Conservation (phyloP, 2,888 invertebrate species). For the Phorcus lineatus region DNA sequence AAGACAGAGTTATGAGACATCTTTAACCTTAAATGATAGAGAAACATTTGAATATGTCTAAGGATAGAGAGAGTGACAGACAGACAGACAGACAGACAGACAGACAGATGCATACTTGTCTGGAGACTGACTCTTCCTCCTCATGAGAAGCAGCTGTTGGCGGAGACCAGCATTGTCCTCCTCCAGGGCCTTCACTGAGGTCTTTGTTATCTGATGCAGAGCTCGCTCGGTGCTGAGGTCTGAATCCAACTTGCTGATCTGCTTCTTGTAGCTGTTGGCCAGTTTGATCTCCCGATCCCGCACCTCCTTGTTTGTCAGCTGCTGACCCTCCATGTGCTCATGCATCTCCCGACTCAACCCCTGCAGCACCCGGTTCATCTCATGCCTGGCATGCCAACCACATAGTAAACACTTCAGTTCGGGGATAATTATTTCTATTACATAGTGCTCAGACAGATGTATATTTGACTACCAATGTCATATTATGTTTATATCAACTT, state of each 20-base stretch:
- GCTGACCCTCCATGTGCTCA: constrained; percentile 58
- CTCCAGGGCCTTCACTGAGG: constrained; percentile 63
- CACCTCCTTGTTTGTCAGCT: constrained; percentile 37
- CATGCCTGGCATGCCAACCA: constrained; percentile 49
- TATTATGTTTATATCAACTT: too few relatives aligned
- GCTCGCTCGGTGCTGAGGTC: constrained; percentile 68
- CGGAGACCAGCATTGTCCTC: constrained; percentile 68
- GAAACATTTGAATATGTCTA: too few relatives aligned
- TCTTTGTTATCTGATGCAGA: constrained; percentile 68
- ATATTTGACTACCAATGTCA: too few relatives aligned
- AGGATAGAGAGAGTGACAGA: too few relatives aligned
- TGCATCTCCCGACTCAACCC: constrained; percentile 65
- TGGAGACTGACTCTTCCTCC: constrained; percentile 46
- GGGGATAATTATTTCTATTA: background rate
- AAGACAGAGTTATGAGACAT: too few relatives aligned
- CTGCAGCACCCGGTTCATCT: constrained; percentile 67
- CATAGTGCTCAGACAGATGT: too few relatives aligned
- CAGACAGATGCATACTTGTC: constrained; percentile 53
- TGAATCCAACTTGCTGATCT: constrained; percentile 59
- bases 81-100: too few relatives aligned
- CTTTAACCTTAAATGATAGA: too few relatives aligned
- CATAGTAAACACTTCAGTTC: background rate
- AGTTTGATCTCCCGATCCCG: constrained; percentile 45
- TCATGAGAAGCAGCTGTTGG: constrained; percentile 56
- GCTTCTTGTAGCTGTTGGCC: constrained; percentile 52